Percentiles rank a stretch among this genome's conserved stretches.
Conservation (phyloP, 2,113 vertebrate genomes). For the Opisthocomus hoazin region DNA sequence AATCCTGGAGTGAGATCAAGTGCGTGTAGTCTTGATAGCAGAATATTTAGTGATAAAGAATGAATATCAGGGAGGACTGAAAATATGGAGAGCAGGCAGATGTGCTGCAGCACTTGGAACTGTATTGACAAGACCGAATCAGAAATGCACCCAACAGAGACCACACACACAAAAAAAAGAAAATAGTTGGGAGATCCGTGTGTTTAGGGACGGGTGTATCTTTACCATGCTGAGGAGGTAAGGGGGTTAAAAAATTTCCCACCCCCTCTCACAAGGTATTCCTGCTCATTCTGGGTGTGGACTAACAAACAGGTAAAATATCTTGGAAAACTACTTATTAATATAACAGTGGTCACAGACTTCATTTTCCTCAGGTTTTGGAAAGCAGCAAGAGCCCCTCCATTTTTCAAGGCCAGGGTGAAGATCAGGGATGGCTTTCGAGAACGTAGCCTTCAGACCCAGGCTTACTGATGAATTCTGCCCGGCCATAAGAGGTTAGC, state of each 20-base stretch:
- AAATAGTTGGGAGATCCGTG: not conserved
- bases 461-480: not conserved
- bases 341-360: rapidly evolving
- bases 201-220: not conserved
- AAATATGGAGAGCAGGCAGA: conserved; percentile 27
- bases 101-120: not conserved
- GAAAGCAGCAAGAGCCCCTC: not conserved
- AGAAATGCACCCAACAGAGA: not conserved
- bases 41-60: conserved; percentile 50
- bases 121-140: not conserved
- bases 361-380: rapidly evolving
- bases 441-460: not conserved
- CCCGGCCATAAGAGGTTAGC: rapidly evolving
- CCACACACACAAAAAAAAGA: not conserved
- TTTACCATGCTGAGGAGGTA: not conserved
- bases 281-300: not conserved
- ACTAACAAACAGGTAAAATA: not conserved
- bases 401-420: rapidly evolving
- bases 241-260: not conserved
- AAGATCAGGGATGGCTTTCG: not conserved
- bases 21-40: conserved; percentile 32
- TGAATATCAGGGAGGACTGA: not conserved
- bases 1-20: conserved; percentile 59
- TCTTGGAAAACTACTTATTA: not conserved
- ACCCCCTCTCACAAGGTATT: not conserved